Base-by-base conservation (phyloP, 2,888 invertebrate genomes). In the Scaptomyza parva region DNA sequence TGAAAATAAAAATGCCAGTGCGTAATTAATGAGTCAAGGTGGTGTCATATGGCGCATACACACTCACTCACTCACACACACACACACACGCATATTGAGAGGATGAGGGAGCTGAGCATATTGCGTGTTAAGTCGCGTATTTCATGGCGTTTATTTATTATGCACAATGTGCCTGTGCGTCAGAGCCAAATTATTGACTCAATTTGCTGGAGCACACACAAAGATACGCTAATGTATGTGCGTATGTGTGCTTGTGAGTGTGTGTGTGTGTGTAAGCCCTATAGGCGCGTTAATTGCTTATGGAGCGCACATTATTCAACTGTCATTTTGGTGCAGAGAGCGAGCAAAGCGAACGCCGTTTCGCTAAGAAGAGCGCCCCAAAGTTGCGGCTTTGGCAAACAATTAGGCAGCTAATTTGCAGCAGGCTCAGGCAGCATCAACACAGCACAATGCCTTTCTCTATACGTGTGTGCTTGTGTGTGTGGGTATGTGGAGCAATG, bases 91-190 rank as follows among this genome's bases (percentile, higher is more conserved):
- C 8, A 51, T 0, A 47, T 62, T 57, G 62, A 60, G 43, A 50
- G 5, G 2, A 12, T 0, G 9, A 30, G n/a, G 26, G 30, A 3
- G 64, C 77, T 59, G 65, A 52, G 84, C 65, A 71, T 61, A 78
- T 81, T 74, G 78, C 78, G 87, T 88, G 88, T 85, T 86, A 85
- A 88, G 87, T 84, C 85, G 85, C 88, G 86, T 88, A 84, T 88
- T 85, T 84, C 88, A 84, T 88, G 78, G 76, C 88, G 78, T 70
- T 83, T 88, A 85, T 85, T 88, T 88, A 88, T 85, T 88, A 85
- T 85, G 88, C 88, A 81, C 86, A 88, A 76, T 86, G 84, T 83
- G 83, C 88, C 80, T 63, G 45, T 65, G 65, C 57, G 59, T 40
- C 66, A 65, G 57, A 65, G 58, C 33, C 48, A 85, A 88, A 85